Conservation (phyloP, 2,888 invertebrate genomes). For the Lathronympha strigana region DNA sequence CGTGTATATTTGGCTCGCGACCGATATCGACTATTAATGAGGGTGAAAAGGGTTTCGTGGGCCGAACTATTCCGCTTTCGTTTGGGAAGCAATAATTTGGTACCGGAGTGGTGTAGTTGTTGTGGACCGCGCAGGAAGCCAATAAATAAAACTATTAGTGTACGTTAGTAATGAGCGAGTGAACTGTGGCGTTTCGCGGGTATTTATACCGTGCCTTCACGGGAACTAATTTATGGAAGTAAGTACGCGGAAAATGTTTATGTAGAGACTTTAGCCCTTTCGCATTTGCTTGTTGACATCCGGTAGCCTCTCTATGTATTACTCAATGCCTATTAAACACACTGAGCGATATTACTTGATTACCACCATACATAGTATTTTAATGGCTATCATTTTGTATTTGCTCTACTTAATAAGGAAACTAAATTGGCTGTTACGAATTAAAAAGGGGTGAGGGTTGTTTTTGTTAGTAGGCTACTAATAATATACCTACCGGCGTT, state of each 20-base stretch:
- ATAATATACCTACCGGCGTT: no score
- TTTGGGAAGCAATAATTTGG: conserved; percentile 36
- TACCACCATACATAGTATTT: not conserved
- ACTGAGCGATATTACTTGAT: conserved; percentile 9
- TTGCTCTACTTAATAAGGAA: no score
- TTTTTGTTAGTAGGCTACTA: no score
- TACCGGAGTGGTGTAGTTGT: conserved; percentile 51
- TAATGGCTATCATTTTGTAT: not conserved
- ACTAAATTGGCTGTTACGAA: no score
- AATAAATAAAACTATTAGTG: conserved; percentile 79
- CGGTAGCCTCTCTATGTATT: conserved; percentile 61
- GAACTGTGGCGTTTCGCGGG: conserved; percentile 70
- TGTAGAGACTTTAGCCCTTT: conserved; percentile 68
- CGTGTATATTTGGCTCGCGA: conserved; percentile 30
- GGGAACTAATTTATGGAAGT: conserved; percentile 83
- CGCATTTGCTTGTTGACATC: conserved; percentile 73
- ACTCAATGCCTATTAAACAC: conserved; percentile 9
- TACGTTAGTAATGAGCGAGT: conserved; percentile 71
- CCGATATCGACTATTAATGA: conserved; percentile 44
- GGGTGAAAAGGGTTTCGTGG: conserved; percentile 41
- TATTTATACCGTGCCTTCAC: conserved; percentile 81
- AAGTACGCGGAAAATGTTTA: conserved; percentile 84
- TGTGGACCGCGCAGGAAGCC: conserved; percentile 69
- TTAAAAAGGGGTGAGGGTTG: no score
- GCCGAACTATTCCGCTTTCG: conserved; percentile 28